phyloP scores from a whole-genome alignment of 1,140 invertebrate species.

The Brachionus koreanus region DNA sequence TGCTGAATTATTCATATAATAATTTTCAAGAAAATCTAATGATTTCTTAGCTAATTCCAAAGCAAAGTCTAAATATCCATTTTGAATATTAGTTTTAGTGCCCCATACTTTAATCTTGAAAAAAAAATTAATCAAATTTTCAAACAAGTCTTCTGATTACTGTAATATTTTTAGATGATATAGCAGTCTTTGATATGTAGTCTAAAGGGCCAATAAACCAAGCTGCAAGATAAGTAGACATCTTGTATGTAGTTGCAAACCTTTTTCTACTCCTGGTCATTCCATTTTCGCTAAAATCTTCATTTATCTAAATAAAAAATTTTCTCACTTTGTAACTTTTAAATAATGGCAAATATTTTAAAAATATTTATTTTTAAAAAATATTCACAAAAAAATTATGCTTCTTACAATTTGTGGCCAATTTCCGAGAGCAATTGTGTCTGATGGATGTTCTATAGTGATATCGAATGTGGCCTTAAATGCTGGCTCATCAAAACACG shows the following conservation, averaged over 20 bases:
- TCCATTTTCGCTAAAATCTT: conserved; percentile 28
- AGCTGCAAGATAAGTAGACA: background rate
- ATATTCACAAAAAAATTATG: background rate
- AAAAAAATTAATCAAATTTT: background rate
- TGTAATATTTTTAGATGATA: background rate
- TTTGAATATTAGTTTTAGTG: background rate
- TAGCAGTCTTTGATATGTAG: background rate
- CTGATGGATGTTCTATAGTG: conserved; percentile 25
- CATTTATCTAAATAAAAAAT: background rate
- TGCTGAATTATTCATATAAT: background rate
- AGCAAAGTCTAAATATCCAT: conserved; percentile 27
- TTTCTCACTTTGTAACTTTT: no score
- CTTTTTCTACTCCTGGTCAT: background rate
- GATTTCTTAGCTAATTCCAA: conserved; percentile 37
- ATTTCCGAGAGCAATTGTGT: conserved; percentile 30
- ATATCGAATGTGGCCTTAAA: conserved; percentile 66
- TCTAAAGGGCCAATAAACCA: conserved; percentile 35
- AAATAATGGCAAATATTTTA: no score
- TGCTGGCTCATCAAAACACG: conserved; percentile 44
- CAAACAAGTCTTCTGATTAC: background rate
- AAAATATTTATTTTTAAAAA: background rate
- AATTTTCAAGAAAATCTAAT: conserved; percentile 19
- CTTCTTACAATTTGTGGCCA: background rate
- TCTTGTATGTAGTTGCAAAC: conserved; percentile 24
- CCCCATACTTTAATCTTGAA: conserved; percentile 9